Evolutionary conservation across 2,888 invertebrate genomes (phyloP).

Genomic region (Tetropium fuscum): DNA sequence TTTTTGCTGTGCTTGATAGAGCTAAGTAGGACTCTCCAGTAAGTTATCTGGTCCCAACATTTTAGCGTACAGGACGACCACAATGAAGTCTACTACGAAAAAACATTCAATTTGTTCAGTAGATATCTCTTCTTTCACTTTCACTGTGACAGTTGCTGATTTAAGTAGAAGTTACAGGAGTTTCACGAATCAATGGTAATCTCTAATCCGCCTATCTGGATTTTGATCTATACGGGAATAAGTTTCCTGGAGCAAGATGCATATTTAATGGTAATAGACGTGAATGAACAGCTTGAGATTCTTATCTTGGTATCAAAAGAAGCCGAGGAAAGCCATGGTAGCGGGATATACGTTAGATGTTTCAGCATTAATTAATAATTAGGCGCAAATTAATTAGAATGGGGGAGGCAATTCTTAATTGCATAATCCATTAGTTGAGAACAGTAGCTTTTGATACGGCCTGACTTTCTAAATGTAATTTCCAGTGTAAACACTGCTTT

Average conservation of each 20-base stretch:
- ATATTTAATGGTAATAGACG: neutral
- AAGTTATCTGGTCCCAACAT: too few relatives aligned
- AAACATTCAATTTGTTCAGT: too few relatives aligned
- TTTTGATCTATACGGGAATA: too few relatives aligned
- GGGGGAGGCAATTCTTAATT: conserved; percentile 10
- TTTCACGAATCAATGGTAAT: too few relatives aligned
- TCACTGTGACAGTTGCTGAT: too few relatives aligned
- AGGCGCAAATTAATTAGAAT: conserved; percentile 4
- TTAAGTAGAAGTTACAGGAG: too few relatives aligned
- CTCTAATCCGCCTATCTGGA: too few relatives aligned
- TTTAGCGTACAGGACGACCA: too few relatives aligned
- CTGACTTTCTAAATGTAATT: conserved; percentile 14
- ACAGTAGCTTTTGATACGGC: conserved; percentile 16
- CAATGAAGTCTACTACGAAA: too few relatives aligned
- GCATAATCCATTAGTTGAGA: conserved; percentile 15
- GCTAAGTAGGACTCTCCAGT: too few relatives aligned
- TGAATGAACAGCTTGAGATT: neutral
- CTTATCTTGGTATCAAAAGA: neutral
- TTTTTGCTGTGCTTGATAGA: too few relatives aligned
- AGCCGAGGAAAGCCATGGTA: neutral
- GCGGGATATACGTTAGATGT: neutral
- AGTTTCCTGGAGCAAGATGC: neutral
- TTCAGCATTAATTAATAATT: conserved; percentile 1
- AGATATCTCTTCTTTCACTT: too few relatives aligned
- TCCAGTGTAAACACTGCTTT: conserved; percentile 13